Evolutionary conservation across 1,140 invertebrate genomes (phyloP).

Genomic region (Platorchestia sp.): DNA sequence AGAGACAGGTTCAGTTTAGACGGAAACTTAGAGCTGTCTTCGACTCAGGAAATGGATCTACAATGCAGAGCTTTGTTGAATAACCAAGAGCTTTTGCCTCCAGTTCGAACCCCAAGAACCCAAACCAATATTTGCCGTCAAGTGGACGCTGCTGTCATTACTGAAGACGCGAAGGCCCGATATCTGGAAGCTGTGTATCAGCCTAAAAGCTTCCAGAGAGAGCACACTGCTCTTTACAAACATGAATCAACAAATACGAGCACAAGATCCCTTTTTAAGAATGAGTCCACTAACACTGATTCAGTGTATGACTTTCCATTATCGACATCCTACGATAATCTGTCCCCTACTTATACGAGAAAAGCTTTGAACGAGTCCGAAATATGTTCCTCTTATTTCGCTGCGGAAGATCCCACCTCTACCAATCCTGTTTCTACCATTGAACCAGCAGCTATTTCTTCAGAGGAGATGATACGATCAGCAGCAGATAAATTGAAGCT

Average conservation of each 20-base stretch:
- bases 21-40: background rate
- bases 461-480: background rate
- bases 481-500: background rate
- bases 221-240: constrained; percentile 47
- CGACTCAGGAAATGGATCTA: background rate
- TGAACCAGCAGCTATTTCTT: background rate
- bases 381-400: background rate
- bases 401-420: background rate
- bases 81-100: background rate
- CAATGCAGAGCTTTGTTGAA: constrained; percentile 2
- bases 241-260: constrained; percentile 43
- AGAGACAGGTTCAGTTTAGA: constrained; percentile 43
- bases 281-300: constrained; percentile 31
- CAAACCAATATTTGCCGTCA: background rate
- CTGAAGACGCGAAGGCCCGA: background rate
- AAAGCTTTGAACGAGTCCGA: background rate
- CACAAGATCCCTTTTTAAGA: constrained; percentile 33
- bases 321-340: constrained; percentile 36
- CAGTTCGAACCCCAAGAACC: background rate
- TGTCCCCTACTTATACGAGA: constrained; percentile 26
- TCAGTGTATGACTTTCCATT: constrained; percentile 34
- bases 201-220: background rate
- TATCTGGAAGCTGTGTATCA: background rate
- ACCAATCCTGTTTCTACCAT: background rate
- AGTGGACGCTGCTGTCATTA: constrained; percentile 24